phyloP scores from a whole-genome alignment of 2,888 invertebrate genomes.

The Xylocampa areola region DNA sequence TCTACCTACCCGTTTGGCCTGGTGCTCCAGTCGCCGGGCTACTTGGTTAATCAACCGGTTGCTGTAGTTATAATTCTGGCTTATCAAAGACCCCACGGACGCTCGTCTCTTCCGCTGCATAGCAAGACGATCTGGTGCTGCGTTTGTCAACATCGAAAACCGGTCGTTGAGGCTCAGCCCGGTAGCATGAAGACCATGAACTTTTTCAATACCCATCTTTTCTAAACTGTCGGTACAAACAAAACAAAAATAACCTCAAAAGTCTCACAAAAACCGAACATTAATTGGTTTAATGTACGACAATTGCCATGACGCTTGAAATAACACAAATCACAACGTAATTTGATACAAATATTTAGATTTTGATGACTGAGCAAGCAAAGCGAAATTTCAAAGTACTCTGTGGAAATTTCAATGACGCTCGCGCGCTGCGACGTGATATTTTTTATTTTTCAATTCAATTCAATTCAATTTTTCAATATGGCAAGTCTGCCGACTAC shows the following conservation, averaged over 20 bases:
- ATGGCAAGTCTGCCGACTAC: no score
- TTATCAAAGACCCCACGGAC: constrained; percentile 55
- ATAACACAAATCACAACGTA: constrained; percentile 26
- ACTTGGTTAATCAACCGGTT: constrained; percentile 70
- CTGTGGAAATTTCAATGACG: constrained; percentile 54
- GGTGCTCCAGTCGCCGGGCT: constrained; percentile 72
- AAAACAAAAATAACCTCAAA: constrained; percentile 43
- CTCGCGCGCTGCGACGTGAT: constrained; percentile 41
- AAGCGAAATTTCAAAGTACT: constrained; percentile 21
- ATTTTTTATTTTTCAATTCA: no score
- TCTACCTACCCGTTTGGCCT: constrained; percentile 70
- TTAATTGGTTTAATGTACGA: constrained; percentile 23
- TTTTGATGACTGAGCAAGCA: not conserved
- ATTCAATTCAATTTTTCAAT: no score
- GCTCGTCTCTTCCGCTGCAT: constrained; percentile 57
- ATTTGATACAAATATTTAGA: constrained; percentile 48
- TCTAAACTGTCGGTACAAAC: constrained; percentile 25
- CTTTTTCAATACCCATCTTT: constrained; percentile 78
- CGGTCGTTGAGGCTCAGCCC: constrained; percentile 75
- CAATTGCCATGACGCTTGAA: constrained; percentile 39
- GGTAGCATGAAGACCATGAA: constrained; percentile 85
- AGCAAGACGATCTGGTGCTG: constrained; percentile 51
- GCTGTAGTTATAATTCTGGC: constrained; percentile 63
- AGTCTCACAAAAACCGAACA: constrained; percentile 10
- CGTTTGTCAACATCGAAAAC: constrained; percentile 71